Evolutionary conservation across 2,888 invertebrate species (phyloP).

Genomic region (Xylota segnis): DNA sequence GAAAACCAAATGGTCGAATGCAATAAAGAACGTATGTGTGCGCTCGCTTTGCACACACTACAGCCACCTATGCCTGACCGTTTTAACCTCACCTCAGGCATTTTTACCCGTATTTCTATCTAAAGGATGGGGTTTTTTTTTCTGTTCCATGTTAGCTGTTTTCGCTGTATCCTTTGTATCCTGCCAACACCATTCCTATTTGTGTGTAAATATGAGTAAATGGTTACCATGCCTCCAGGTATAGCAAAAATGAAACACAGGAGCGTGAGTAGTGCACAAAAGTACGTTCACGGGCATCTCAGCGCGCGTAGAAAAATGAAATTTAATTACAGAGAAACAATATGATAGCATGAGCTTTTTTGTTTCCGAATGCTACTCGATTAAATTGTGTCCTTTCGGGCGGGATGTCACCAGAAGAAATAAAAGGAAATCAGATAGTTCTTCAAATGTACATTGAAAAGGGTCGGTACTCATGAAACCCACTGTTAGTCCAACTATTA

Average conservation of each 20-base stretch:
- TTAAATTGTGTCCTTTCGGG: not conserved
- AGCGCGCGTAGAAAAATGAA: slow-evolving; percentile 46
- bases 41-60: not conserved
- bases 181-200: slow-evolving; percentile 67
- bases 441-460: not conserved
- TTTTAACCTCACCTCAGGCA: slow-evolving; percentile 51
- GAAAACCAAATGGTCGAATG: slow-evolving; percentile 42
- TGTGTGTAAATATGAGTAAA: slow-evolving; percentile 68
- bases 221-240: slow-evolving; percentile 56
- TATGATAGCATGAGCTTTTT: not conserved
- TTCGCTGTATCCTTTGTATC: slow-evolving; percentile 47
- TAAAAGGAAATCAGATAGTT: not conserved
- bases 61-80: slow-evolving; percentile 5
- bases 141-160: not conserved
- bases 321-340: slow-evolving; percentile 55
- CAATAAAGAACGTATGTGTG: slow-evolving; percentile 46
- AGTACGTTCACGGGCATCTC: not conserved
- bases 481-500: not conserved
- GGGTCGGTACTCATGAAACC: not conserved
- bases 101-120: slow-evolving; percentile 36
- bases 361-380: not conserved
- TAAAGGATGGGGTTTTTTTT: not conserved
- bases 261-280: not conserved
- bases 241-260: not conserved
- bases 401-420: not conserved